Percentiles rank a stretch among this genome's conserved stretches.
phyloP scores from a whole-genome alignment of 1,140 invertebrate genomes.

The Hydropsyche tenuis region DNA sequence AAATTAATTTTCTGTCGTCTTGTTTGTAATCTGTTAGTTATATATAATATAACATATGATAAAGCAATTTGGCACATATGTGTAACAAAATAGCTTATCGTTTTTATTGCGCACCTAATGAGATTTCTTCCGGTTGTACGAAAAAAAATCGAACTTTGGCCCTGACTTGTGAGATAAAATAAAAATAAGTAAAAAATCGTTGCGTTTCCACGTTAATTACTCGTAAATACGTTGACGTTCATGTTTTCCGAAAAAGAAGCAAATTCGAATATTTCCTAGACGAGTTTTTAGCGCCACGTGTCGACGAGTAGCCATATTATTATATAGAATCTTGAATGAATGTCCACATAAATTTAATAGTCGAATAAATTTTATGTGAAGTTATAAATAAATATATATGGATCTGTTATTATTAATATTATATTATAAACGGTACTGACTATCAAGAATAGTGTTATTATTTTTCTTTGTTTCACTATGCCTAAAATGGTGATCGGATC shows the following conservation, averaged over 20 bases:
- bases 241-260: neutral
- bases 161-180: neutral
- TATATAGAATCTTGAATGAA: constrained; percentile 10
- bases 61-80: constrained; percentile 8
- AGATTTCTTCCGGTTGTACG: constrained; percentile 8
- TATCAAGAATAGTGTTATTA: too few species aligned
- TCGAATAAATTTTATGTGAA: neutral
- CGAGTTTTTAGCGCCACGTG: neutral
- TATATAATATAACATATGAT: constrained; percentile 2
- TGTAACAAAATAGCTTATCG: constrained; percentile 10
- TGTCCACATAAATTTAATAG: neutral
- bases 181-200: neutral
- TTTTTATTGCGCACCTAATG: neutral
- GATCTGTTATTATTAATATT: too few species aligned
- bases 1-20: neutral
- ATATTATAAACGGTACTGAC: too few species aligned
- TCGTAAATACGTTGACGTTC: constrained; percentile 5
- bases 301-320: neutral
- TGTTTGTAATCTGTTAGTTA: neutral
- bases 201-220: constrained; percentile 12
- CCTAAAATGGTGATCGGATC: too few species aligned
- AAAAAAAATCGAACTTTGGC: constrained; percentile 5
- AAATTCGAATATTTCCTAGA: neutral
- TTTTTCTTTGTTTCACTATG: too few species aligned
- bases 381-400: too few species aligned